A percentile compares a stretch with the other conserved stretches of the same genome.
Conservation (phyloP, 2,113 vertebrate species). For the Nettapus auritus region DNA sequence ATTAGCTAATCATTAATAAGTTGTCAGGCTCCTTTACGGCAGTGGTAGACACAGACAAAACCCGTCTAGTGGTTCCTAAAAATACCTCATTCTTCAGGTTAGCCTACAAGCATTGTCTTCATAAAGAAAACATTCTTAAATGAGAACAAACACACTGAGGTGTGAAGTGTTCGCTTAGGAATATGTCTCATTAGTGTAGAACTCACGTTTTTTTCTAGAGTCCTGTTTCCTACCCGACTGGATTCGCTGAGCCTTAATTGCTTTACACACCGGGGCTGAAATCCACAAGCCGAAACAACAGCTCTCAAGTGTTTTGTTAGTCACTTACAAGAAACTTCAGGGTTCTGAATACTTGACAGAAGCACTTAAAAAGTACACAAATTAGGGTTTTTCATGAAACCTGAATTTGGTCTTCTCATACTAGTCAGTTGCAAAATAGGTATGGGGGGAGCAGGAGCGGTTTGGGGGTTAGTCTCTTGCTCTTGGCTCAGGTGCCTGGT, state of each 20-base stretch:
- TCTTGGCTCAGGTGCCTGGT: neutral
- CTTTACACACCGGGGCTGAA: neutral
- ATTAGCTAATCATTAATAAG: neutral
- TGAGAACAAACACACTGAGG: neutral
- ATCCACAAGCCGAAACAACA: neutral
- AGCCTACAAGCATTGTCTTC: neutral
- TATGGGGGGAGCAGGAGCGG: fast-evolving
- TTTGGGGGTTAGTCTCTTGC: neutral
- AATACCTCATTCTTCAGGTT: neutral
- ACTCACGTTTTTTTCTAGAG: neutral
- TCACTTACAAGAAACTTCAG: neutral
- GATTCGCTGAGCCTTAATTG: neutral
- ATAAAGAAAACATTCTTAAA: neutral
- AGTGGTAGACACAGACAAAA: neutral
- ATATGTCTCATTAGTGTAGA: neutral
- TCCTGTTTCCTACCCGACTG: neutral
- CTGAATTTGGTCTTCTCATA: neutral
- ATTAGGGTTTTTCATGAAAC: neutral
- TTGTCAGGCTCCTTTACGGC: neutral
- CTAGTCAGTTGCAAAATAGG: neutral
- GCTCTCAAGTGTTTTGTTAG: neutral
- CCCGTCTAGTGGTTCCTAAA: neutral
- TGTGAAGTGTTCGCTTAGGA: neutral
- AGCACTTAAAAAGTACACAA: neutral
- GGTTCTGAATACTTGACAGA: neutral